phyloP scores from a whole-genome alignment of 2,888 invertebrate genomes.

The Pedicia rivosa region DNA sequence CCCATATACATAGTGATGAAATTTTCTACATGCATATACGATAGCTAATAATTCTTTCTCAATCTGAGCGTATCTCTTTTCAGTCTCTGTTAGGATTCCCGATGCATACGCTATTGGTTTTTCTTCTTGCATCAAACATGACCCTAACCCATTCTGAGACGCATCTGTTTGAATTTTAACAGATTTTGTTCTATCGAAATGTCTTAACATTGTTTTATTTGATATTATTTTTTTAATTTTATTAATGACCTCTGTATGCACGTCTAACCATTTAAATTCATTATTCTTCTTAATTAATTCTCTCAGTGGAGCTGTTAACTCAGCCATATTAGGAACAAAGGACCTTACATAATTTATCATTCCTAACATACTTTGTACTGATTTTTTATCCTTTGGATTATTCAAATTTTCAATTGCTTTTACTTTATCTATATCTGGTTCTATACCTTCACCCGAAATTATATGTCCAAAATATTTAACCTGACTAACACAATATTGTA shows the following conservation, averaged over 20 bases:
- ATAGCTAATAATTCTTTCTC: not conserved
- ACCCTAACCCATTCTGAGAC: not conserved
- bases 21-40: not conserved
- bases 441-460: conserved; percentile 5
- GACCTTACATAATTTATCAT: conserved; percentile 13
- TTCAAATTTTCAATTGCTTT: conserved; percentile 7
- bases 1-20: conserved; percentile 8
- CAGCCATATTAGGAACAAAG: conserved; percentile 13
- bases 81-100: not conserved
- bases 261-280: not conserved
- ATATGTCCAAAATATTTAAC: conserved; percentile 9
- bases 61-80: not conserved
- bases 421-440: conserved; percentile 9
- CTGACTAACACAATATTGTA: conserved; percentile 2
- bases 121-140: not conserved
- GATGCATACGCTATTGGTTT: not conserved
- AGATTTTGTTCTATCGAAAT: not conserved
- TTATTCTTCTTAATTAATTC: too few species aligned
- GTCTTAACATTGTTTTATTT: not conserved
- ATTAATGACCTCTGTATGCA: not conserved
- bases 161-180: not conserved
- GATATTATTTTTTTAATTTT: not conserved
- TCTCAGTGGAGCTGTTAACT: conserved; percentile 4
- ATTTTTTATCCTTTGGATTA: conserved; percentile 3
- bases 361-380: conserved; percentile 9